Evolutionary conservation across 2,888 invertebrate species (phyloP).

Genomic region (Hesperia comma): DNA sequence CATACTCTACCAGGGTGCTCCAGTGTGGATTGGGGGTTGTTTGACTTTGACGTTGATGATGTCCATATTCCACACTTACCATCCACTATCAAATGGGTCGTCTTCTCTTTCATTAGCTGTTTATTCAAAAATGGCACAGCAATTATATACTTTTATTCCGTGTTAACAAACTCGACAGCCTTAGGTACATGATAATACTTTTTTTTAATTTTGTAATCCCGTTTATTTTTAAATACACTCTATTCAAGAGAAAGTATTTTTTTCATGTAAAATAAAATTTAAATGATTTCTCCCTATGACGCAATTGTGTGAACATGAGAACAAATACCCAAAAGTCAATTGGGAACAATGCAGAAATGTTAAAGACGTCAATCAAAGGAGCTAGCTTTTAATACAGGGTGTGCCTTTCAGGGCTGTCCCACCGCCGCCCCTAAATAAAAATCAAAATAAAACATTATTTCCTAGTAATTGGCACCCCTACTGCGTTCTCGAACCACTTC

Average conservation of each 20-base stretch:
- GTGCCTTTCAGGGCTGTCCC: constrained; percentile 79
- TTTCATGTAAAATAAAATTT: constrained; percentile 34
- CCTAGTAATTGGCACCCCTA: constrained; percentile 81
- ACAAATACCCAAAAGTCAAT: constrained; percentile 69
- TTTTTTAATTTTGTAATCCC: no score
- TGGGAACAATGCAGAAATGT: constrained; percentile 65
- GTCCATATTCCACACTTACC: no score
- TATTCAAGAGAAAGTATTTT: background rate
- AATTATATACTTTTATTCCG: no score
- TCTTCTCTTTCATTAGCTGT: no score
- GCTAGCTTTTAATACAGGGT: constrained; percentile 78
- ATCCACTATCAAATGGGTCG: no score
- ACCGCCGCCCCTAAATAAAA: constrained; percentile 83
- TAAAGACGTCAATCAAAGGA: constrained; percentile 78
- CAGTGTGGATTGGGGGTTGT: no score
- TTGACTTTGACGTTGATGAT: no score
- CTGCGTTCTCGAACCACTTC: constrained; percentile 76
- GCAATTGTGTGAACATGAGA: constrained; percentile 47
- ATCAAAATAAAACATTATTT: constrained; percentile 80
- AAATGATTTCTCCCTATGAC: constrained; percentile 22
- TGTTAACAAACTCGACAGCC: no score
- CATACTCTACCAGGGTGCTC: no score
- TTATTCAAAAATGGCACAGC: no score
- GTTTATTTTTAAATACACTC: no score
- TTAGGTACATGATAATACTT: no score